These are phyloP conservation scores for Tragulus kanchil DNA, from an alignment of 2,113 vertebrate genomes.

Conservation along the genomic window DNA sequence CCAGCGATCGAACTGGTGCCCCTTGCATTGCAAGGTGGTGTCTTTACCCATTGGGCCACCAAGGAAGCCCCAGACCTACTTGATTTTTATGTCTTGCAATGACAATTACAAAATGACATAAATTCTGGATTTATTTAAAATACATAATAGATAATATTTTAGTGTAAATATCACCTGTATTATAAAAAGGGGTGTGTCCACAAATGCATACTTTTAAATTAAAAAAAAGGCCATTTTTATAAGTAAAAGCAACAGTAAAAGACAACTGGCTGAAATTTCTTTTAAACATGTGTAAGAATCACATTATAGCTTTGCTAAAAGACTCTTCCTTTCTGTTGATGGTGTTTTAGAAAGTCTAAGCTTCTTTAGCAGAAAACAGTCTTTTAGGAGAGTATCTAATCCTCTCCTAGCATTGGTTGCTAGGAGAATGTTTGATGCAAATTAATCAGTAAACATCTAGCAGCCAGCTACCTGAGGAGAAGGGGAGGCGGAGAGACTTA, in stretches of 20 bases:
- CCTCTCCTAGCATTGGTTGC: slow-evolving; percentile 17
- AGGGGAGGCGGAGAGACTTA: not conserved
- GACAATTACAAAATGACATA: not conserved
- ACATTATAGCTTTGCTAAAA: slow-evolving; percentile 36
- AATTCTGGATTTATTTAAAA: slow-evolving; percentile 50
- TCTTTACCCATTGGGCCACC: too few relatives aligned
- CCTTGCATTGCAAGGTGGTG: too few relatives aligned
- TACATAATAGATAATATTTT: not conserved
- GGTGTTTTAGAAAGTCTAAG: slow-evolving; percentile 52
- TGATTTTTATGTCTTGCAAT: not conserved
- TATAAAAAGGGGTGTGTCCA: not conserved
- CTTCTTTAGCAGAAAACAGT: slow-evolving; percentile 49
- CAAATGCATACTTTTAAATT: slow-evolving; percentile 2
- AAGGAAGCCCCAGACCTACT: not conserved
- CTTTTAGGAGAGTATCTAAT: slow-evolving; percentile 54
- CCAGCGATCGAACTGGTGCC: too few relatives aligned
- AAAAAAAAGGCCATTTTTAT: not conserved
- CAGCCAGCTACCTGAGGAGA: slow-evolving; percentile 63
- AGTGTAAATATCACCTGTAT: not conserved
- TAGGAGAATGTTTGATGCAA: slow-evolving; percentile 69
- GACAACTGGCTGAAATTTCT: slow-evolving; percentile 35
- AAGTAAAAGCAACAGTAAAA: slow-evolving; percentile 54
- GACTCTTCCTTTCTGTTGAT: slow-evolving; percentile 50
- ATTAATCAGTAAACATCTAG: slow-evolving; percentile 74
- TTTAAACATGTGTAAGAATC: slow-evolving; percentile 13